A percentile compares a stretch with the other conserved stretches of the same genome.
Conservation (phyloP, 1,140 invertebrate genomes). For the Theocolax elegans region DNA sequence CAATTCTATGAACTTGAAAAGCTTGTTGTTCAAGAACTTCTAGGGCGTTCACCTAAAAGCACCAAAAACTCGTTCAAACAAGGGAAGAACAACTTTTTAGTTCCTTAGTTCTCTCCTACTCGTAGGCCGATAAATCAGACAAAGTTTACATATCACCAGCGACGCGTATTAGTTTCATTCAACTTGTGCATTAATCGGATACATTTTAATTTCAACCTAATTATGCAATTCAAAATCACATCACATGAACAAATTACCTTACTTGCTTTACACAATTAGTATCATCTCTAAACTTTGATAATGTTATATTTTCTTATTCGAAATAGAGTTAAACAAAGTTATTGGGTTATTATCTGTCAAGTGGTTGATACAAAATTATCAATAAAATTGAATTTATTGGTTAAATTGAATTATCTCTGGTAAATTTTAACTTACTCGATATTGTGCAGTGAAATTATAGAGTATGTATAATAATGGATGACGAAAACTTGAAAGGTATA, state of each 20-base stretch:
- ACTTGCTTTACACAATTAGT: neutral
- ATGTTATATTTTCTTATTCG: too few relatives aligned
- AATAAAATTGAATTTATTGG: too few relatives aligned
- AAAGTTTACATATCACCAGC: conserved; percentile 9
- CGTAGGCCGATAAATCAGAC: conserved; percentile 29
- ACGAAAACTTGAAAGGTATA: too few relatives aligned
- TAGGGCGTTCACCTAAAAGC: conserved; percentile 35
- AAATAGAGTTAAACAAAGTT: neutral
- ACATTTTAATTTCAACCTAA: conserved; percentile 6
- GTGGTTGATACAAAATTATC: too few relatives aligned
- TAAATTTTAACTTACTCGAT: too few relatives aligned
- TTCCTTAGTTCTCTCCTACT: conserved; percentile 26
- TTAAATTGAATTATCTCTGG: too few relatives aligned
- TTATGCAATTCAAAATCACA: too few relatives aligned
- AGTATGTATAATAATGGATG: too few relatives aligned
- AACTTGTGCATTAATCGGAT: neutral
- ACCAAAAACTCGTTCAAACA: conserved; percentile 44
- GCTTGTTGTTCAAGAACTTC: conserved; percentile 39
- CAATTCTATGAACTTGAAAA: conserved; percentile 44
- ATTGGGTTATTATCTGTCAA: neutral
- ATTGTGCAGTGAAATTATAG: too few relatives aligned
- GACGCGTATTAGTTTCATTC: neutral
- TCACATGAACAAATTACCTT: too few relatives aligned
- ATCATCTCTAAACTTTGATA: neutral
- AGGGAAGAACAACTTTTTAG: conserved; percentile 38